phyloP scores from a whole-genome alignment of 2,113 vertebrate genomes.

The Phrynosoma blainvillii region DNA sequence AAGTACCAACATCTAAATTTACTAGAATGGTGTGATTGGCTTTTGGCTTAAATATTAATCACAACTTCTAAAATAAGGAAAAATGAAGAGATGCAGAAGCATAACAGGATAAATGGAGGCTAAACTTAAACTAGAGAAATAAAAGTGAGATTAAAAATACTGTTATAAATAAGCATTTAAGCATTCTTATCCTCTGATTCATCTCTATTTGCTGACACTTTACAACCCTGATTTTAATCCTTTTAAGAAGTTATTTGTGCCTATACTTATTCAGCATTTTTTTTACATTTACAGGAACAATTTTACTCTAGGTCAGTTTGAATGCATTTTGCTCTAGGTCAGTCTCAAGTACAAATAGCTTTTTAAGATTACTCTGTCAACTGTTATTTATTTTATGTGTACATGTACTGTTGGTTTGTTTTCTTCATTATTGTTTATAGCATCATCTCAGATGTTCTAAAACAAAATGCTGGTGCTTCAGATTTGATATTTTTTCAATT shows the following conservation, averaged over 20 bases:
- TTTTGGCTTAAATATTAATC: slow-evolving; percentile 39
- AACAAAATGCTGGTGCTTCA: slow-evolving; percentile 29
- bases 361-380: slow-evolving; percentile 34
- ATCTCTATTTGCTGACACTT: slow-evolving; percentile 5
- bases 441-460: slow-evolving; percentile 27
- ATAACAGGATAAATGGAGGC: neutral
- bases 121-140: neutral
- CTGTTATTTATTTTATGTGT: slow-evolving; percentile 26
- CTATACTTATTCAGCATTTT: slow-evolving; percentile 24
- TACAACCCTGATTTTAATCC: neutral
- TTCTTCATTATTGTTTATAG: slow-evolving; percentile 23
- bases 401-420: neutral
- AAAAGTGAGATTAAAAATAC: neutral
- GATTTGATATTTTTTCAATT: slow-evolving; percentile 24
- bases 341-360: slow-evolving; percentile 35
- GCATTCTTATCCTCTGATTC: neutral
- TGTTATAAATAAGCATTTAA: neutral
- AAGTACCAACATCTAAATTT: slow-evolving; percentile 19
- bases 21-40: neutral
- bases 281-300: neutral
- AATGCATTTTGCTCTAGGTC: slow-evolving; percentile 34
- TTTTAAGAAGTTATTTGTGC: slow-evolving; percentile 17
- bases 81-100: slow-evolving; percentile 12
- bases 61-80: neutral
- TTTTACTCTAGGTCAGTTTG: slow-evolving; percentile 30